Evolutionary conservation across 2,888 invertebrate genomes (phyloP).

Genomic region (Eulithis prunata): DNA sequence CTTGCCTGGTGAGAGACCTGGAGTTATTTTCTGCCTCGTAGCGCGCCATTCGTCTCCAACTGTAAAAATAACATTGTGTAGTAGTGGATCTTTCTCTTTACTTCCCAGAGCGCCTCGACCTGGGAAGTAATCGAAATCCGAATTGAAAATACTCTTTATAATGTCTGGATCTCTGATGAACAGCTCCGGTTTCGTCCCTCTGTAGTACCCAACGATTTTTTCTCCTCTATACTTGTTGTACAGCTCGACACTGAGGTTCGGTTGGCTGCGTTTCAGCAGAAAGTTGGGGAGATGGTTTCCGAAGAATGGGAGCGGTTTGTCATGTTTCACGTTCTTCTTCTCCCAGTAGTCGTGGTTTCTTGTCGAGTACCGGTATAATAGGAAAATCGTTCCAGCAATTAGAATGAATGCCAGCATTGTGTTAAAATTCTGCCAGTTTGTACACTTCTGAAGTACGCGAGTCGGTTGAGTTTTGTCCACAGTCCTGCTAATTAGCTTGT

Average conservation of each 20-base stretch:
- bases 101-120: constrained; percentile 48
- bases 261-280: constrained; percentile 24
- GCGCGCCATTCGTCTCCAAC: constrained; percentile 49
- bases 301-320: constrained; percentile 38
- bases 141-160: constrained; percentile 46
- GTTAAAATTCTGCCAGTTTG: not conserved
- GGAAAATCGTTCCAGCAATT: constrained; percentile 5
- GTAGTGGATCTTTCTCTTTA: constrained; percentile 49
- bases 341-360: constrained; percentile 40
- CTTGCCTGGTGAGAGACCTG: constrained; percentile 56
- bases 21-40: constrained; percentile 42
- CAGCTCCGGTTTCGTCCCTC: constrained; percentile 46
- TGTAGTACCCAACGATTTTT: constrained; percentile 51
- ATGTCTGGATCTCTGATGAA: constrained; percentile 54
- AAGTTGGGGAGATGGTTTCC: constrained; percentile 40
- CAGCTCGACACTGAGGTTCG: constrained; percentile 34
- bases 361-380: constrained; percentile 32
- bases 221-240: constrained; percentile 50
- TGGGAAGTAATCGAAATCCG: constrained; percentile 51
- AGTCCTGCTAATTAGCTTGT: no score
- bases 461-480: no score
- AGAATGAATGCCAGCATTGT: constrained; percentile 29
- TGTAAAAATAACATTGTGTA: constrained; percentile 54
- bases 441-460: not conserved
- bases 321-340: constrained; percentile 38